A percentile compares a stretch with the other conserved stretches of the same genome.
Conservation (phyloP, 2,888 invertebrate species). For the Caenorhabditis sinica region DNA sequence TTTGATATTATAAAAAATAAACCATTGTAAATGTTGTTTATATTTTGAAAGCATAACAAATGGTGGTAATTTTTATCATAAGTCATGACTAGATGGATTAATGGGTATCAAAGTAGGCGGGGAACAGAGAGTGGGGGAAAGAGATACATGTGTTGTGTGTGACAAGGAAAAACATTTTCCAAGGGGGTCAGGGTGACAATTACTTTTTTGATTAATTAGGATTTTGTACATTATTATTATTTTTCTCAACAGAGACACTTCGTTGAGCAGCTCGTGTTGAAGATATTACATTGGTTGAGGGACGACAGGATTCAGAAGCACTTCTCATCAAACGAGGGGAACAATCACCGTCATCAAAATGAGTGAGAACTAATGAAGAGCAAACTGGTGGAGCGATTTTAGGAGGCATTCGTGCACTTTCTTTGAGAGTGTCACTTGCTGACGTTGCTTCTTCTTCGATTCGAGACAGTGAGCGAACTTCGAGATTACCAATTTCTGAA, state of each 20-base stretch:
- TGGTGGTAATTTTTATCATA: not conserved
- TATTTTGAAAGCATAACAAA: not conserved
- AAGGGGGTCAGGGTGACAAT: constrained; percentile 12
- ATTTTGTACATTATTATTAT: constrained; percentile 50
- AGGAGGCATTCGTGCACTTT: constrained; percentile 64
- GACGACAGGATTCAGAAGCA: constrained; percentile 58
- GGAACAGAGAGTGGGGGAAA: not conserved
- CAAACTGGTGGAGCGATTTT: constrained; percentile 61
- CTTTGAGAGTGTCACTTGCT: constrained; percentile 44
- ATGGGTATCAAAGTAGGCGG: constrained; percentile 4
- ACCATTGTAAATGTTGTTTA: constrained; percentile 17
- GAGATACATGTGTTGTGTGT: constrained; percentile 31
- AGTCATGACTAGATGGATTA: constrained; percentile 32
- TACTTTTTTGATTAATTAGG: constrained; percentile 34
- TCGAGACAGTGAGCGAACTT: constrained; percentile 71
- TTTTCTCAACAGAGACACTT: constrained; percentile 62
- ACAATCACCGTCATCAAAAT: constrained; percentile 33
- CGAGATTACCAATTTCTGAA: constrained; percentile 61
- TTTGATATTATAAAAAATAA: constrained; percentile 42
- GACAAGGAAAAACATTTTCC: not conserved
- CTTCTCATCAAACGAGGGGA: constrained; percentile 46
- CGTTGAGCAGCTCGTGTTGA: constrained; percentile 28
- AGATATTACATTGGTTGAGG: constrained; percentile 45
- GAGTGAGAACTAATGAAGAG: constrained; percentile 53
- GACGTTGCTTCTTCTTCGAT: constrained; percentile 71